These are phyloP conservation scores for Bostrychus sinensis DNA, from an alignment of 2,113 vertebrate genomes.

Conservation along the genomic window DNA sequence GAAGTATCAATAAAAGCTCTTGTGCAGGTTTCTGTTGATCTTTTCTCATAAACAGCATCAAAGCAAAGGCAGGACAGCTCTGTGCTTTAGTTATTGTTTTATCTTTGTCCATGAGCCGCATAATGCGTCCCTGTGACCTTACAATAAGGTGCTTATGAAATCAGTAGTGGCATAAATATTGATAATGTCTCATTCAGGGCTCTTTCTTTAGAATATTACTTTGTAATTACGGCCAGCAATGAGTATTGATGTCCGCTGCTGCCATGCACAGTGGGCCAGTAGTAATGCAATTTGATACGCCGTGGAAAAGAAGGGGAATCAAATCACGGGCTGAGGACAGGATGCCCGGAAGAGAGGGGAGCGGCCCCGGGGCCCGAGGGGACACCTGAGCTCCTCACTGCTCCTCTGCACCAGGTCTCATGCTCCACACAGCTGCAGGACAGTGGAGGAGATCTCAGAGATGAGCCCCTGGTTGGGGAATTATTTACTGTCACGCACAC, in stretches of 20 bases:
- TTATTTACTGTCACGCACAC: no score
- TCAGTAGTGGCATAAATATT: conserved; percentile 62
- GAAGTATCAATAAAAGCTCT: no score
- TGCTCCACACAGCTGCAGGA: no score
- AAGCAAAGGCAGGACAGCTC: not conserved
- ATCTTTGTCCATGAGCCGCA: conserved; percentile 45
- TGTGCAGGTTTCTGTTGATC: not conserved
- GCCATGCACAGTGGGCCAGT: conserved; percentile 15
- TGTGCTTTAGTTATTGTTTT: conserved; percentile 32
- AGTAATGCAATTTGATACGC: conserved; percentile 56
- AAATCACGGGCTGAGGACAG: conserved; percentile 52
- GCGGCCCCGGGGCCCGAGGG: conserved; percentile 16
- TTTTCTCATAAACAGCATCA: not conserved
- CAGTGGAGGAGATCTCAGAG: no score
- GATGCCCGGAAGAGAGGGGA: conserved; percentile 32
- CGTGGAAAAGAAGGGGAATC: conserved; percentile 47
- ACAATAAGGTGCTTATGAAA: conserved; percentile 50
- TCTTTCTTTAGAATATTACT: conserved; percentile 53
- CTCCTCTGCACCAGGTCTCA: not conserved
- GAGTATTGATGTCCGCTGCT: conserved; percentile 52
- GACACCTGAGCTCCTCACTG: conserved; percentile 53
- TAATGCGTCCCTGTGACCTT: conserved; percentile 51
- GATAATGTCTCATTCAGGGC: conserved; percentile 58
- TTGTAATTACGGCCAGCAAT: conserved; percentile 46
- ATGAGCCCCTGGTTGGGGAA: no score